phyloP scores from a whole-genome alignment of 2,888 invertebrate species.

The Drosophila lacicola region DNA sequence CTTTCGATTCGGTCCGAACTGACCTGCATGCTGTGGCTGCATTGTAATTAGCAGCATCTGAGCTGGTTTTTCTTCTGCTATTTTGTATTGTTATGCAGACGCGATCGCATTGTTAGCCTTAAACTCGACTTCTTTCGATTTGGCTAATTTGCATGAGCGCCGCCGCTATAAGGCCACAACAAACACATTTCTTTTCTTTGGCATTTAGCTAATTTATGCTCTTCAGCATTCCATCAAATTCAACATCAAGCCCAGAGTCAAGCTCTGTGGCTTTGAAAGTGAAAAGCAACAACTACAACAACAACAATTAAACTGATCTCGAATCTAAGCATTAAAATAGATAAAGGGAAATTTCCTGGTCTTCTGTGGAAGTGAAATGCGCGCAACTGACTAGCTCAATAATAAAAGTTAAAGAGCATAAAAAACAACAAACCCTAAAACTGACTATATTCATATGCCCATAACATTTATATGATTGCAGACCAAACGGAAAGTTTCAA shows the following conservation, averaged over 20 bases:
- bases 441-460: constrained; percentile 35
- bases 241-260: constrained; percentile 49
- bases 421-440: constrained; percentile 30
- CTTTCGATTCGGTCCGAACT: constrained; percentile 54
- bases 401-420: constrained; percentile 72
- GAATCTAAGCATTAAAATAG: constrained; percentile 68
- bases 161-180: constrained; percentile 69
- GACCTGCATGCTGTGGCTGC: constrained; percentile 43
- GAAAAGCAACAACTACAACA: constrained; percentile 56
- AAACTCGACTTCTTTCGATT: constrained; percentile 25
- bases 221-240: constrained; percentile 64
- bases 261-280: constrained; percentile 67
- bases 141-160: constrained; percentile 69
- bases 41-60: constrained; percentile 70
- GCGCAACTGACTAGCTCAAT: constrained; percentile 38
- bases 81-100: constrained; percentile 56
- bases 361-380: constrained; percentile 52
- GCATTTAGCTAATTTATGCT: constrained; percentile 61
- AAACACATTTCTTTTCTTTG: constrained; percentile 69
- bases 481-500: constrained; percentile 45
- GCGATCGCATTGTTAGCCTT: constrained; percentile 35
- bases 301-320: constrained; percentile 70
- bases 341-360: constrained; percentile 70
- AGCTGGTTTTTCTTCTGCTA: constrained; percentile 19
- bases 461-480: constrained; percentile 9